phyloP scores from a whole-genome alignment of 2,888 invertebrate genomes.

The Meandrusa payeni region DNA sequence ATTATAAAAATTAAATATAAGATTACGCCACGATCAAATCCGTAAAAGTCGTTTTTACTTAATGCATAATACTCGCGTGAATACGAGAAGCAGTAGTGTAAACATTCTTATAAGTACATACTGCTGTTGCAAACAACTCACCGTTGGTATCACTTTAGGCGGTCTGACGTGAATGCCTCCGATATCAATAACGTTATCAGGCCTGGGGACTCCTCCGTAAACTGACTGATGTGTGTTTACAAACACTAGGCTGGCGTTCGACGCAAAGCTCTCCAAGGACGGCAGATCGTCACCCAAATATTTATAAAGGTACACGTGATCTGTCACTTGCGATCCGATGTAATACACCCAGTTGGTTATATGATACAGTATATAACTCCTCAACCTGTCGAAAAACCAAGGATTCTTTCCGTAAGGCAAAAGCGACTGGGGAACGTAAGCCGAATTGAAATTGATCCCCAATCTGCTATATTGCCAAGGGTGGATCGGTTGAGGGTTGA shows the following conservation, averaged over 20 bases:
- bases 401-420: slow-evolving; percentile 68
- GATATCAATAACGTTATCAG: slow-evolving; percentile 83
- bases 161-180: slow-evolving; percentile 83
- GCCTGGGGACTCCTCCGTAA: slow-evolving; percentile 78
- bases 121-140: too few species aligned
- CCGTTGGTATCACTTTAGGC: slow-evolving; percentile 71
- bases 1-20: too few species aligned
- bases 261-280: slow-evolving; percentile 77
- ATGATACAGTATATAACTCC: slow-evolving; percentile 62
- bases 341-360: slow-evolving; percentile 72
- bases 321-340: slow-evolving; percentile 64
- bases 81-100: too few species aligned
- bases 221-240: slow-evolving; percentile 85
- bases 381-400: slow-evolving; percentile 69
- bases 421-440: slow-evolving; percentile 66
- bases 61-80: too few species aligned
- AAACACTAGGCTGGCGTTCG: slow-evolving; percentile 80
- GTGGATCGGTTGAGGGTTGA: slow-evolving; percentile 78
- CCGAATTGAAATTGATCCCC: slow-evolving; percentile 75
- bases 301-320: slow-evolving; percentile 68
- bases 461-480: slow-evolving; percentile 77
- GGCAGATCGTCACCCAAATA: slow-evolving; percentile 77
- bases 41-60: too few species aligned
- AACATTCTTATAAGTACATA: too few species aligned
- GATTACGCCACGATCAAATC: too few species aligned